Evolutionary conservation across 2,113 vertebrate species (phyloP).

Genomic region (Gallinago media): DNA sequence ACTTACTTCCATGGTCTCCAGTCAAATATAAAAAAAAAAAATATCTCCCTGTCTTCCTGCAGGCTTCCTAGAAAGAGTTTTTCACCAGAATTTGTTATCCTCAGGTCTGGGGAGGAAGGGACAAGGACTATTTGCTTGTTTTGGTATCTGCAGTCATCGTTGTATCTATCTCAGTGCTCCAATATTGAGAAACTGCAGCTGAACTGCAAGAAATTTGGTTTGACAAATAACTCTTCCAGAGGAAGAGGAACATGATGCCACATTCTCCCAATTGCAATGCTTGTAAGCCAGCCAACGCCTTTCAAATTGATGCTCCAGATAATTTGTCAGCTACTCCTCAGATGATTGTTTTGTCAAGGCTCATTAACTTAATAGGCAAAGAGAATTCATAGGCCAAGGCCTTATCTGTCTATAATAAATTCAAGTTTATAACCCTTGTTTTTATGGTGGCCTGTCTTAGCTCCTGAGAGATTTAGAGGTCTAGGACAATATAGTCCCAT

Average conservation of each 20-base stretch:
- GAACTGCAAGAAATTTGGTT: background rate
- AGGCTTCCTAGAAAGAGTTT: background rate
- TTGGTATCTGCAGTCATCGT: background rate
- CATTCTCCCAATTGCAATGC: background rate
- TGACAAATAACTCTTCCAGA: slow-evolving; percentile 11
- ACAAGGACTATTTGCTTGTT: background rate
- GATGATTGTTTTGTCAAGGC: slow-evolving; percentile 42
- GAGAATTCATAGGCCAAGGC: slow-evolving; percentile 26
- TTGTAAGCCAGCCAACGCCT: background rate
- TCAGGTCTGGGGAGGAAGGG: background rate
- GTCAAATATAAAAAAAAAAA: background rate
- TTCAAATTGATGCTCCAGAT: slow-evolving; percentile 8
- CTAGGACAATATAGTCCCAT: background rate
- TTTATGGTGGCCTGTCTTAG: background rate
- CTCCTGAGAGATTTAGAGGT: background rate
- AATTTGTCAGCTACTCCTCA: slow-evolving; percentile 41
- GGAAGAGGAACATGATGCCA: background rate
- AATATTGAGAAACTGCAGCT: background rate
- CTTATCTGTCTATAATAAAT: slow-evolving; percentile 29
- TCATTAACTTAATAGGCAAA: slow-evolving; percentile 48
- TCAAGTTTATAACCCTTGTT: background rate
- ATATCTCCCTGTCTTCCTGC: background rate
- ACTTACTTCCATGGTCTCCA: background rate
- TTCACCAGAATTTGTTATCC: background rate
- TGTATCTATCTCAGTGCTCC: background rate